Evolutionary conservation across 2,797 vertebrate species (phyloP).

Genomic region (Pagetopsis macropterus): DNA sequence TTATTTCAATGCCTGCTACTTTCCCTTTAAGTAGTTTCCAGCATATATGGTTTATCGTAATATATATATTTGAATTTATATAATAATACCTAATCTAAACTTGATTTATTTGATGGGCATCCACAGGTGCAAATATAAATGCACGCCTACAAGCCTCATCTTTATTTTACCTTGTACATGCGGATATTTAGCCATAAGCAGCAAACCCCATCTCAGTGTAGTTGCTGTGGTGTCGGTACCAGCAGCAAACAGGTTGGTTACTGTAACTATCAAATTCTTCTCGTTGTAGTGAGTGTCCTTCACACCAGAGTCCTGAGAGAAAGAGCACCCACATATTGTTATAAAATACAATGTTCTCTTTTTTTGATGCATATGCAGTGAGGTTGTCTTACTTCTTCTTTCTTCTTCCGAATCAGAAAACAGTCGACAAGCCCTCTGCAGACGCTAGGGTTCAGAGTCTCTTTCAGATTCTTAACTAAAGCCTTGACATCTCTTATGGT

Average conservation of each 20-base stretch:
- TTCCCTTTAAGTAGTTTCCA: no score
- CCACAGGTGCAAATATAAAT: not conserved
- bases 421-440: slow-evolving; percentile 70
- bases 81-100: no score
- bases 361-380: fast-evolving
- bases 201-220: slow-evolving; percentile 74
- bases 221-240: slow-evolving; percentile 77
- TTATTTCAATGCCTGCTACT: no score
- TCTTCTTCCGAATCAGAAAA: slow-evolving; percentile 64
- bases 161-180: slow-evolving; percentile 70
- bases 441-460: slow-evolving; percentile 54
- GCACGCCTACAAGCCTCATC: not conserved
- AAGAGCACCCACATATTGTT: not conserved
- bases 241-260: slow-evolving; percentile 76
- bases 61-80: no score
- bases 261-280: slow-evolving; percentile 56
- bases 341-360: not conserved
- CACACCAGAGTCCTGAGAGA: slow-evolving; percentile 46
- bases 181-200: slow-evolving; percentile 82
- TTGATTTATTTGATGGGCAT: no score
- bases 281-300: slow-evolving; percentile 53
- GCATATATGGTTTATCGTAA: no score
- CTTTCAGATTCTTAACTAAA: slow-evolving; percentile 48
- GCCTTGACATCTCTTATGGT: not conserved
- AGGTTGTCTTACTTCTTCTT: slow-evolving; percentile 49